Percentiles rank a stretch among this genome's conserved stretches.
phyloP scores from a whole-genome alignment of 2,797 vertebrate species.

The Pitangus sulphuratus region DNA sequence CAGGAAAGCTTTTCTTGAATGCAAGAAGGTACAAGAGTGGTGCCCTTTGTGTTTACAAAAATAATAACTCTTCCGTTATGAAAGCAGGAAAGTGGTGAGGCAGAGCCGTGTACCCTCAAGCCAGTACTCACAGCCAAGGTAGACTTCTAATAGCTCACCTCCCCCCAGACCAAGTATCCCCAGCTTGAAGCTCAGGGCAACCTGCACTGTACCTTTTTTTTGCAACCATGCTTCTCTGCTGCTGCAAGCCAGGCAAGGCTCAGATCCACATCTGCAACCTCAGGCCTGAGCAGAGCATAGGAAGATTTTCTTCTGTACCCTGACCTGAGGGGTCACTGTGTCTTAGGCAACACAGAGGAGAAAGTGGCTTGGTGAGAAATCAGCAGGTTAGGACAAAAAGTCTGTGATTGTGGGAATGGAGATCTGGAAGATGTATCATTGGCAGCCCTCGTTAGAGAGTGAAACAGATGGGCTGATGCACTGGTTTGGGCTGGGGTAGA shows the following conservation, averaged over 20 bases:
- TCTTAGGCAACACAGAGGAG: not conserved
- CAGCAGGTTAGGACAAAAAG: not conserved
- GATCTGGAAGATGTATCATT: not conserved
- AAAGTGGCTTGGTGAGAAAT: not conserved
- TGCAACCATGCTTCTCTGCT: not conserved
- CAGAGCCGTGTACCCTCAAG: not conserved
- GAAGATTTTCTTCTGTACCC: not conserved
- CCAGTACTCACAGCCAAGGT: not conserved
- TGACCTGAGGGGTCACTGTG: accelerated
- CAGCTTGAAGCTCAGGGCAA: not conserved
- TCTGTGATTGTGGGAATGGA: not conserved
- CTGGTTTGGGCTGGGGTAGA: not conserved
- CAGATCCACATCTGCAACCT: not conserved
- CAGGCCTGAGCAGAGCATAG: not conserved
- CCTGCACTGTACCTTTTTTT: not conserved
- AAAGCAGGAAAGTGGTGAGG: not conserved
- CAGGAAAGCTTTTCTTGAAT: not conserved
- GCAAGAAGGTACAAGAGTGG: not conserved
- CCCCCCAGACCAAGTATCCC: not conserved
- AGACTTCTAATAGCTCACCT: not conserved
- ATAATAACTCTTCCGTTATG: not conserved
- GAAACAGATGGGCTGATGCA: not conserved
- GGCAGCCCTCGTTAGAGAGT: not conserved
- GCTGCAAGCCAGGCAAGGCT: not conserved
- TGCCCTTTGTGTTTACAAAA: not conserved